Evolutionary conservation across 2,797 vertebrate species (phyloP).

Genomic region (Pogonophryne albipinna): DNA sequence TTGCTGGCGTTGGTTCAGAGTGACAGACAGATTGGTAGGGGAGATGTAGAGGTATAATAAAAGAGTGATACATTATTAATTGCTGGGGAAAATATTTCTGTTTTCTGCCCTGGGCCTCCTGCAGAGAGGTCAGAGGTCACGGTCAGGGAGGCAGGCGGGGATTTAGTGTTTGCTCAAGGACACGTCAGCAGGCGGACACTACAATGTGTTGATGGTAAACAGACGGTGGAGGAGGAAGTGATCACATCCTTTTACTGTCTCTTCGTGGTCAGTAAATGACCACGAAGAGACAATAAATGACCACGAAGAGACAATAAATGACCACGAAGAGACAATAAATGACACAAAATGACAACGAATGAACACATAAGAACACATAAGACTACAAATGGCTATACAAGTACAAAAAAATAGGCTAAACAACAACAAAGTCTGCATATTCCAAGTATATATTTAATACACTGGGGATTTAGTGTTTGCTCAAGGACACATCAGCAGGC

Average conservation of each 20-base stretch:
- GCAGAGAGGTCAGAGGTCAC: constrained; percentile 49
- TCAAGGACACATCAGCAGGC: constrained; percentile 42
- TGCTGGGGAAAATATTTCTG: constrained; percentile 13
- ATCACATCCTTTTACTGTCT: no score
- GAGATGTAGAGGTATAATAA: constrained; percentile 48
- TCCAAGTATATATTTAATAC: no score
- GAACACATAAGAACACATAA: no score
- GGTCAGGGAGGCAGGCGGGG: constrained; percentile 30
- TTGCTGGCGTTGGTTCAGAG: constrained; percentile 12
- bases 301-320: no score
- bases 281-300: no score
- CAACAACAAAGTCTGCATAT: no score
- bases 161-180: constrained; percentile 61
- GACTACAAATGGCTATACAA: no score
- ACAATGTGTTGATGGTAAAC: not conserved
- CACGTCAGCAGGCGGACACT: constrained; percentile 14
- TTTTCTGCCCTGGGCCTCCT: constrained; percentile 13
- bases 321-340: no score
- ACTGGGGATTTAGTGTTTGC: constrained; percentile 45
- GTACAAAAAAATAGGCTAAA: no score
- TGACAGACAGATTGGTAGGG: constrained; percentile 10
- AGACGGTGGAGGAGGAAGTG: no score
- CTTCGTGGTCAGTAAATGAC: no score
- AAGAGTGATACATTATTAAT: constrained; percentile 60
- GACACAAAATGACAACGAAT: no score